phyloP scores from a whole-genome alignment of 2,888 invertebrate species.

The Oscheius sp. region DNA sequence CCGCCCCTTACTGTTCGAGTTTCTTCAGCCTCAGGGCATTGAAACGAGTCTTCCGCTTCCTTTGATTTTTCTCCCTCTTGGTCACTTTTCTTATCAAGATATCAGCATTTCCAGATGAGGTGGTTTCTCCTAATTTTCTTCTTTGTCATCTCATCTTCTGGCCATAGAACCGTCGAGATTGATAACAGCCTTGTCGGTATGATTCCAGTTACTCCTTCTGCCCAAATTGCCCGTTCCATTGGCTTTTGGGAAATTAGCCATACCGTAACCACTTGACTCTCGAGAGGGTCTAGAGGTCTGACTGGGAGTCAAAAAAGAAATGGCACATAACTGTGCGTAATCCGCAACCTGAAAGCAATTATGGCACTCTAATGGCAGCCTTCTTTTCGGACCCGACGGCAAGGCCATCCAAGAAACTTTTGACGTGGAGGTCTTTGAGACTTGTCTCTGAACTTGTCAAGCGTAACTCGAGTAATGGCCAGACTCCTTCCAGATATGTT shows the following conservation, averaged over 20 bases:
- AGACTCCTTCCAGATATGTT: too few species aligned
- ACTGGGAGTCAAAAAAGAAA: too few species aligned
- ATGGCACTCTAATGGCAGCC: slow-evolving; percentile 18
- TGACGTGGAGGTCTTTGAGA: too few species aligned
- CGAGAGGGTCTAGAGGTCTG: slow-evolving; percentile 3
- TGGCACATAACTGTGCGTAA: slow-evolving; percentile 3
- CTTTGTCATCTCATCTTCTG: not conserved
- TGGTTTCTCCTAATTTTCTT: not conserved
- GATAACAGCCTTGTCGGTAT: slow-evolving; percentile 21
- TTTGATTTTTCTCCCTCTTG: not conserved
- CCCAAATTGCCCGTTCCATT: not conserved
- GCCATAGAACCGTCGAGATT: slow-evolving; percentile 15
- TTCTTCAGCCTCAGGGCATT: slow-evolving; percentile 14
- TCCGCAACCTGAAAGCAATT: slow-evolving; percentile 13
- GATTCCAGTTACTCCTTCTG: not conserved
- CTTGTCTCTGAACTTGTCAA: too few species aligned
- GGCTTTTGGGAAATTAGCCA: not conserved
- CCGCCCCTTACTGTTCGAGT: slow-evolving; percentile 18
- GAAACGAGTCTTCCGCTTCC: slow-evolving; percentile 14
- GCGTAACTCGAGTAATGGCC: too few species aligned
- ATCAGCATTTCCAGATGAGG: not conserved
- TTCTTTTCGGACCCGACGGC: slow-evolving; percentile 22
- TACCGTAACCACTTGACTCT: slow-evolving; percentile 8
- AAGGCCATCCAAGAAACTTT: slow-evolving; percentile 15
- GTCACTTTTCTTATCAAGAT: not conserved